These are phyloP conservation scores for Dolichomitus sp. DNA, from an alignment of 2,888 invertebrate species.

Conservation along the genomic window DNA sequence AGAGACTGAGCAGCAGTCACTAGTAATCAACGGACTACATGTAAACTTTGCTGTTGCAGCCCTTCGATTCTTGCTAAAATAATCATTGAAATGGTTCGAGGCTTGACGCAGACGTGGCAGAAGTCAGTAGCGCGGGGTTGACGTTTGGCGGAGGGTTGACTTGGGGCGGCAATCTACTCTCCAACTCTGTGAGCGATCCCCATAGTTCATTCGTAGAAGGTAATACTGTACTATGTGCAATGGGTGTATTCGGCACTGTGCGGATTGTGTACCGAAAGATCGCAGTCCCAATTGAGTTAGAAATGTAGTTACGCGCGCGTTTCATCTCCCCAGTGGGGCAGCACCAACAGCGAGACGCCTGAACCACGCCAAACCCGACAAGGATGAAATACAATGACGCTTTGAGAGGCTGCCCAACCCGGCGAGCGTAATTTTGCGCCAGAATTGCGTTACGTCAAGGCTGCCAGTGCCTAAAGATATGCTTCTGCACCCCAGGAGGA, in stretches of 20 bases:
- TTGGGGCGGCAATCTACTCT: slow-evolving; percentile 41
- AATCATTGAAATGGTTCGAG: slow-evolving; percentile 65
- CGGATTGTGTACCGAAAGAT: slow-evolving; percentile 74
- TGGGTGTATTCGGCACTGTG: slow-evolving; percentile 20
- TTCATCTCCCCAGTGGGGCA: slow-evolving; percentile 74
- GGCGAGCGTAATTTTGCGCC: slow-evolving; percentile 74
- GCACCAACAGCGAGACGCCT: slow-evolving; percentile 56
- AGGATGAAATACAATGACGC: slow-evolving; percentile 47
- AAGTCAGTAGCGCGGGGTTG: slow-evolving; percentile 27
- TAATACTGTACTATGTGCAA: neutral
- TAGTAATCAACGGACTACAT: slow-evolving; percentile 43
- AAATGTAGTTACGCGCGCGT: slow-evolving; percentile 77
- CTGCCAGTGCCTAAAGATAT: slow-evolving; percentile 68
- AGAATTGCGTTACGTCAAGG: slow-evolving; percentile 76
- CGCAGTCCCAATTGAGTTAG: slow-evolving; percentile 78
- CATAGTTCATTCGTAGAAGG: neutral
- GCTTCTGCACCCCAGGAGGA: slow-evolving; percentile 20
- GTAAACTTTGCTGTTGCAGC: slow-evolving; percentile 17
- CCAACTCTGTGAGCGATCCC: slow-evolving; percentile 38
- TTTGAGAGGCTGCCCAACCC: slow-evolving; percentile 43
- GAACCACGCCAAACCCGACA: slow-evolving; percentile 53
- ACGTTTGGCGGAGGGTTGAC: slow-evolving; percentile 50
- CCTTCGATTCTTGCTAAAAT: slow-evolving; percentile 63
- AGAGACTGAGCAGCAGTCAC: slow-evolving; percentile 44
- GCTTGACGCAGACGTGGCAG: neutral